These are phyloP conservation scores for Ennomos quercinarius DNA, from an alignment of 2,888 invertebrate species.

Conservation along the genomic window DNA sequence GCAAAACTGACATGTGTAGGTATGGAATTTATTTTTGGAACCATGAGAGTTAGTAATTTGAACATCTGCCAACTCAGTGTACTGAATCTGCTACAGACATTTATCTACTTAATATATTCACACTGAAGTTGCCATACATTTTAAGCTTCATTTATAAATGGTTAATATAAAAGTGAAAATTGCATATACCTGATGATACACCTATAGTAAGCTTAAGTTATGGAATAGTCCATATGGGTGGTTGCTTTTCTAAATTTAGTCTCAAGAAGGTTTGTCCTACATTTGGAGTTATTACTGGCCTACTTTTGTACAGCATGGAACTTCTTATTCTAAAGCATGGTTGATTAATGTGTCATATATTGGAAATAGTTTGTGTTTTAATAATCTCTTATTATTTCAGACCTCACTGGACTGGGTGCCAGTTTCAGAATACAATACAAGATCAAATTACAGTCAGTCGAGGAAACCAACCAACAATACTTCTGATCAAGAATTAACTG, in stretches of 20 bases:
- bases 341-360: neutral
- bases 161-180: constrained; percentile 7
- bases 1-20: constrained; percentile 56
- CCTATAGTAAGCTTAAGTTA: constrained; percentile 9
- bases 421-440: constrained; percentile 80
- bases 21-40: constrained; percentile 73
- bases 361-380: neutral
- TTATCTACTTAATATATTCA: constrained; percentile 17
- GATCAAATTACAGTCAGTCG: constrained; percentile 77
- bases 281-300: constrained; percentile 34
- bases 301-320: constrained; percentile 4
- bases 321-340: neutral
- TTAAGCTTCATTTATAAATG: constrained; percentile 14
- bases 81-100: constrained; percentile 32
- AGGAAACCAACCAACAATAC: constrained; percentile 79
- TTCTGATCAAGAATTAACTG: constrained; percentile 79
- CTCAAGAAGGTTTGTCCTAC: constrained; percentile 70
- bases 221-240: constrained; percentile 69
- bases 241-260: constrained; percentile 80
- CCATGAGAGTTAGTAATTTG: constrained; percentile 63
- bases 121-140: constrained; percentile 1
- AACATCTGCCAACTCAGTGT: constrained; percentile 67
- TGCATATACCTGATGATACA: constrained; percentile 1
- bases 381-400: constrained; percentile 59
- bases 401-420: constrained; percentile 83